Percentiles rank a stretch among this genome's conserved stretches.
Evolutionary conservation across 30 jellyfish, hydroid and myxozoan genomes (phyloP).

Genomic region (Aurelia aurita): DNA sequence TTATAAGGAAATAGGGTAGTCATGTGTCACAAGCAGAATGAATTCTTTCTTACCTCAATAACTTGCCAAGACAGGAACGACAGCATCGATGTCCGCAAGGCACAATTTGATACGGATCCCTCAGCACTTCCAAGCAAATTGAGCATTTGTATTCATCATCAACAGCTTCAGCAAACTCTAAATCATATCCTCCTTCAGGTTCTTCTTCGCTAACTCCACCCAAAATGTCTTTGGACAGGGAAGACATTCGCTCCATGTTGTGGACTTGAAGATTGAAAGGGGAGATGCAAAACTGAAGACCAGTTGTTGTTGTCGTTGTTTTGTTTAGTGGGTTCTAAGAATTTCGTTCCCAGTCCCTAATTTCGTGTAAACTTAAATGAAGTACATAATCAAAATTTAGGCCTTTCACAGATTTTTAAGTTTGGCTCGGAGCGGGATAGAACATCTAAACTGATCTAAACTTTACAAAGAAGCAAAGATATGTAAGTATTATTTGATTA

Average conservation of each 20-base stretch:
- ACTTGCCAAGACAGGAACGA: slow-evolving; percentile 41
- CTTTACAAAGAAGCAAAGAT: too few species aligned
- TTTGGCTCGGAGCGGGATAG: too few species aligned
- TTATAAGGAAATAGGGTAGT: too few species aligned
- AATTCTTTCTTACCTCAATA: slow-evolving; percentile 16
- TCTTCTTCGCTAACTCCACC: slow-evolving; percentile 1
- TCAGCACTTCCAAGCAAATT: slow-evolving; percentile 54
- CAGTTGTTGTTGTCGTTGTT: not conserved
- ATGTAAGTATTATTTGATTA: too few species aligned
- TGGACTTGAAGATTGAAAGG: not conserved
- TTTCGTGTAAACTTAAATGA: not conserved
- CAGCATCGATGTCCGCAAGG: slow-evolving; percentile 73
- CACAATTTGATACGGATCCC: slow-evolving; percentile 66
- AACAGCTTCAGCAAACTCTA: slow-evolving; percentile 38
- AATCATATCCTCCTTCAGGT: slow-evolving; percentile 56
- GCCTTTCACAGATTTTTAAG: too few species aligned
- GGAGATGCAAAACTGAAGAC: not conserved
- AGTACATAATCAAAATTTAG: too few species aligned
- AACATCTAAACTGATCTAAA: too few species aligned
- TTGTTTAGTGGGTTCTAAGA: not conserved
- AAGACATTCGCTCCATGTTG: not conserved
- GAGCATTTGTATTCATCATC: slow-evolving; percentile 55
- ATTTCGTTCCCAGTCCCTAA: not conserved
- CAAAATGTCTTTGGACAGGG: not conserved
- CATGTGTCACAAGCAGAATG: not conserved